These are phyloP conservation scores for Cebidichthys violaceus DNA, from an alignment of 2,113 vertebrate species.

Conservation along the genomic window DNA sequence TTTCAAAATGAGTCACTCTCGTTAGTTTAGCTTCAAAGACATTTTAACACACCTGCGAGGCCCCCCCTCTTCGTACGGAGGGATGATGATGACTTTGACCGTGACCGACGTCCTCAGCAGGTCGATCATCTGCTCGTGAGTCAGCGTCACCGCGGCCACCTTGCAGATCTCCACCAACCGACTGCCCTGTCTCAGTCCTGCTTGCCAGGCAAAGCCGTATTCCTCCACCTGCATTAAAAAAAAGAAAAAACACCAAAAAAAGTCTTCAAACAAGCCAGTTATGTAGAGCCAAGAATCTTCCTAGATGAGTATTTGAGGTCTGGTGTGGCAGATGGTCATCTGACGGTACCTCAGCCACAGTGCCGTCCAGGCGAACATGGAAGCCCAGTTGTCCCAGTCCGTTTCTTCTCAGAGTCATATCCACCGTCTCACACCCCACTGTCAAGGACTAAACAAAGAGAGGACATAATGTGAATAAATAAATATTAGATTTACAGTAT, in stretches of 20 bases:
- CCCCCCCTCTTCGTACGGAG: slow-evolving; percentile 89
- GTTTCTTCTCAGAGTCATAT: slow-evolving; percentile 93
- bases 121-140: slow-evolving; percentile 97
- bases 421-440: slow-evolving; percentile 91
- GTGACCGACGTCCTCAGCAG: slow-evolving; percentile 93
- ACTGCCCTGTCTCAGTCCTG: slow-evolving; percentile 93
- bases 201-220: slow-evolving; percentile 97
- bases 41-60: slow-evolving; percentile 87
- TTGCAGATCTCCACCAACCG: slow-evolving; percentile 96
- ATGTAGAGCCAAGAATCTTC: slow-evolving; percentile 1
- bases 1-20: slow-evolving; percentile 17
- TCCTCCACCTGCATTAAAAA: slow-evolving; percentile 87
- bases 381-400: slow-evolving; percentile 95
- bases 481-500: not conserved
- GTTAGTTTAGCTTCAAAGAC: slow-evolving; percentile 11
- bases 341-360: slow-evolving; percentile 87
- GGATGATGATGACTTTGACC: slow-evolving; percentile 94
- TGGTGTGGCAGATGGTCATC: slow-evolving; percentile 26
- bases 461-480: not conserved
- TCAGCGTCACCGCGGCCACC: slow-evolving; percentile 92
- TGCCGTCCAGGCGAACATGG: slow-evolving; percentile 94
- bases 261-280: slow-evolving; percentile 12
- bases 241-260: not conserved
- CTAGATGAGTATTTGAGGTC: not conserved
- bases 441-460: slow-evolving; percentile 85